Evolutionary conservation across 1,140 invertebrate genomes (phyloP), one percentile per base, ranked within the genome.

Genomic region (Papilio aristodemus): DNA sequence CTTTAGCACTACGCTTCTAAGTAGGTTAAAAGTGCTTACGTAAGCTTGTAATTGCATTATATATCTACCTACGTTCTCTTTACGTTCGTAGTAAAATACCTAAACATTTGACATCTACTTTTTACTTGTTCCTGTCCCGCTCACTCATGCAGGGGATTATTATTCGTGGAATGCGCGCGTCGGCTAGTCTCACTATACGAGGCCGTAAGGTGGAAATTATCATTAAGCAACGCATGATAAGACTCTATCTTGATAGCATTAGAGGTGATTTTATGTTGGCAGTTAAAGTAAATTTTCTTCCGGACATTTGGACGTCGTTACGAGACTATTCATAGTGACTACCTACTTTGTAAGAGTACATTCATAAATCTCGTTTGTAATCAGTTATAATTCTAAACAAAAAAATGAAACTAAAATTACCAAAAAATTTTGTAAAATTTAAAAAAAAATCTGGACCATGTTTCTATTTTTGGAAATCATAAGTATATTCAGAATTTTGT

Each of bases 71-170:
- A 89, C 86, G 82, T 86, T 86, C 84, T 85, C 84, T 87, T 84
- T 89, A 85, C 79, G 81, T 83, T 80, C 80, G 86, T 89, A 91
- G 86, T 89, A 89, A 88, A 89, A 89, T 90, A 90, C 89, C 89
- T 91, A 91, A 91, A 91, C 86, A 91, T 91, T 90, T 90, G 86
- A 90, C 85, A 89, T 85, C 81, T 86, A 89, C 85, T 89, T 91
- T 91, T 91, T 89, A 87, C 77, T 79, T 89, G 78, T 73, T 72
- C 74, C 83, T 73, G 60, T 91, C 89, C 87, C 84, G 77, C 76
- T 91, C 83, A 74, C 83, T 84, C 87, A 66, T 81, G 78, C 73
- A 74, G 81, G 80, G 81, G 78, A 91, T 87, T 89, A 90, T 86
- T 89, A 85, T 87, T 84, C 83, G 71, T 80, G 87, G 89, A 91